Evolutionary conservation across 2,888 invertebrate genomes (phyloP).

Genomic region (Incurvaria masculella): DNA sequence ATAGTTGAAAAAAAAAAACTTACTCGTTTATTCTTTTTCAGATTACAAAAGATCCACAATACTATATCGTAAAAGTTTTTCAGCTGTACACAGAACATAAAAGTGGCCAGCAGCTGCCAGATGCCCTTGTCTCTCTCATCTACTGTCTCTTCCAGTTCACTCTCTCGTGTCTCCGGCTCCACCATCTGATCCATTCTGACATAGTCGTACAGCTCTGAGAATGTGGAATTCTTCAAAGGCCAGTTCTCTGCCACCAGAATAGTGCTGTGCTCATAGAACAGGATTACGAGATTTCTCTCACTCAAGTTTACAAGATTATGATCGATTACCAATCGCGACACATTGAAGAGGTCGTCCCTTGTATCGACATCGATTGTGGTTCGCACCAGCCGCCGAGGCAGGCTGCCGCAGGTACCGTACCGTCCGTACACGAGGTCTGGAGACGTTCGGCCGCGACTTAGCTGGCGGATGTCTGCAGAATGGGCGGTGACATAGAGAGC

Average conservation of each 20-base stretch:
- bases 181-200: neutral
- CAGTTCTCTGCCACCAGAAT: neutral
- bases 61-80: slow-evolving; percentile 32
- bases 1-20: slow-evolving; percentile 16
- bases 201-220: neutral
- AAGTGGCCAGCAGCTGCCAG: slow-evolving; percentile 27
- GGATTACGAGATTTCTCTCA: neutral
- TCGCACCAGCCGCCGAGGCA: neutral
- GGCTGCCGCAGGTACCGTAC: neutral
- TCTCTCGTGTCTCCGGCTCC: neutral
- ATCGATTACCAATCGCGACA: neutral
- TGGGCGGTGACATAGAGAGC: neutral
- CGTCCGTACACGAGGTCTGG: neutral
- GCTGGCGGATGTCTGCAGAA: neutral
- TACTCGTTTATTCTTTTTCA: slow-evolving; percentile 32
- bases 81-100: slow-evolving; percentile 40
- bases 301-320: neutral
- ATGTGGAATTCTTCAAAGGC: neutral
- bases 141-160: too few relatives aligned
- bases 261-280: neutral
- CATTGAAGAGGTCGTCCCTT: neutral
- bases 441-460: neutral
- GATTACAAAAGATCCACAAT: slow-evolving; percentile 28
- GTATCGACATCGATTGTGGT: neutral
- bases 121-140: too few relatives aligned